Evolutionary conservation across 2,888 invertebrate species (phyloP), one percentile per base, ranked within the genome.

Genomic region (Hemithea aestivaria): DNA sequence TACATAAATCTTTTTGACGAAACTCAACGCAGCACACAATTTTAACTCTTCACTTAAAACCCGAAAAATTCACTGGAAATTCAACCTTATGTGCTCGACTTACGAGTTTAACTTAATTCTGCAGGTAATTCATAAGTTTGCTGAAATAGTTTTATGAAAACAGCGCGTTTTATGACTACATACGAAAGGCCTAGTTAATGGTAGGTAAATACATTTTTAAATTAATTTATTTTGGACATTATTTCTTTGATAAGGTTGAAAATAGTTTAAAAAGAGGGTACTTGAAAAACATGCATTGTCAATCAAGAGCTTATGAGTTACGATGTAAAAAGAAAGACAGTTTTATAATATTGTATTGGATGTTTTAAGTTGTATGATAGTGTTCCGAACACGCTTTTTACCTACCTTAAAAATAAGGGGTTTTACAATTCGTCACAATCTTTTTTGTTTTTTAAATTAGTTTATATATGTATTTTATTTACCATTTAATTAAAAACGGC

Each of bases 61-160:
- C n/a, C 7, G n/a, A 7, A 20, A 2, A 33, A 32, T 20, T 0
- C 9, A 32, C 9, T 27, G 37, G 10, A 46, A 23, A 45, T 34
- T 40, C 24, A 45, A 41, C 45, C 34, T 35, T 53, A 45, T 29
- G 2, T 1, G 0, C 7, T 9, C n/a, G n/a, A n/a, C n/a, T n/a
- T n/a, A n/a, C n/a, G n/a, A n/a, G n/a, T n/a, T n/a, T n/a, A n/a
- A n/a, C n/a, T n/a, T n/a, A n/a, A n/a, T n/a, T n/a, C n/a, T n/a
- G n/a, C n/a, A n/a, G n/a, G 27, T 27, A 11, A 11, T 35, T 23
- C 5, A 9, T 27, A 43, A 35, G 7, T 35, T 48, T 32, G 53
- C 50, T 53, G 51, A 63, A 66, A 68, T 69, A 70, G 69, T 70
- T 70, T 66, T 70, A 66, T 67, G 69, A 70, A 70, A 67, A 67